These are phyloP conservation scores for Acrobasis consociella DNA, from an alignment of 2,888 invertebrate species.

Conservation along the genomic window DNA sequence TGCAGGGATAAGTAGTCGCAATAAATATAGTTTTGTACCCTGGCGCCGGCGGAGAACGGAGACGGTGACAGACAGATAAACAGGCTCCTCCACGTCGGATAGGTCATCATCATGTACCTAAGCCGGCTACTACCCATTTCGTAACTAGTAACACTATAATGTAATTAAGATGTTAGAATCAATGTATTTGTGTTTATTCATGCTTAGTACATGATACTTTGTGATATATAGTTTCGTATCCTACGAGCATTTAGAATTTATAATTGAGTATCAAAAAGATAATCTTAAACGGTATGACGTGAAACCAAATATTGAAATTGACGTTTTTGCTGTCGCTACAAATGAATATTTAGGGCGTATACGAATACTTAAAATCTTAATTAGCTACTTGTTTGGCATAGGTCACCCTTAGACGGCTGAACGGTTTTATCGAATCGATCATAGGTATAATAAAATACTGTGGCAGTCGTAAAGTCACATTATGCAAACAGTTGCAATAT, in stretches of 20 bases:
- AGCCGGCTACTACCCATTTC: conserved; percentile 4
- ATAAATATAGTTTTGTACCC: conserved; percentile 26
- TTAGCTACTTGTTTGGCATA: conserved; percentile 11
- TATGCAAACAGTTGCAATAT: neutral
- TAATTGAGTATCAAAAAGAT: neutral
- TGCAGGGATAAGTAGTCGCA: neutral
- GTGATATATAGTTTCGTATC: too few relatives aligned
- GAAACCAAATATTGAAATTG: neutral
- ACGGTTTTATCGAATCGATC: conserved; percentile 14
- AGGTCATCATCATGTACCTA: conserved; percentile 26
- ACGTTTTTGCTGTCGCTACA: neutral
- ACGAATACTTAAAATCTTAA: conserved; percentile 6
- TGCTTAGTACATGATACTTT: too few relatives aligned
- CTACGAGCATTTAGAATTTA: neutral
- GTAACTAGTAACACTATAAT: conserved; percentile 3
- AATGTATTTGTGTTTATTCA: too few relatives aligned
- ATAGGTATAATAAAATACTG: conserved; percentile 9
- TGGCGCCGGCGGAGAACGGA: conserved; percentile 18
- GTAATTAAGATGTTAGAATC: too few relatives aligned
- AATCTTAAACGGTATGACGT: conserved; percentile 1
- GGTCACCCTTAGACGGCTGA: conserved; percentile 3
- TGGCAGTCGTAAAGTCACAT: neutral
- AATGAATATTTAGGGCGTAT: conserved; percentile 8
- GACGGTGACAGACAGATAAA: conserved; percentile 35
- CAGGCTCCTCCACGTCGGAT: conserved; percentile 31